Conservation (phyloP, 1,140 invertebrate species). For the Melipona quadrifasciata region DNA sequence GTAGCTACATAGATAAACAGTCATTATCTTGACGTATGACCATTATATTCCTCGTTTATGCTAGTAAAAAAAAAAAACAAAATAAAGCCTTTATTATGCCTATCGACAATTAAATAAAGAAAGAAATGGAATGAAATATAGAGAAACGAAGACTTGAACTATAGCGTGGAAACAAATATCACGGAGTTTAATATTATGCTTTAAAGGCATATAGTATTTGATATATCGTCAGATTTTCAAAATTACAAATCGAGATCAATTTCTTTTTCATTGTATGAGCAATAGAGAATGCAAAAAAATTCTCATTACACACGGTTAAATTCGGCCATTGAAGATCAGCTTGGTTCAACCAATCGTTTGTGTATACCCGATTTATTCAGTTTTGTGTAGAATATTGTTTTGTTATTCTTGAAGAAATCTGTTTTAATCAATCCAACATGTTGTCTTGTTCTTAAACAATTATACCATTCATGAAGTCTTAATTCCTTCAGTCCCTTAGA, state of each 20-base stretch:
- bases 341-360: neutral
- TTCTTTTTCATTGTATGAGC: neutral
- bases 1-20: constrained; percentile 29
- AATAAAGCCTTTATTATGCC: constrained; percentile 75
- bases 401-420: neutral
- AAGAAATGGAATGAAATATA: neutral
- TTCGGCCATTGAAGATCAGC: neutral
- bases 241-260: neutral
- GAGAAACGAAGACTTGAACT: neutral
- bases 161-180: neutral
- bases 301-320: neutral
- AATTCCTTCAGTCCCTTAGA: too few species aligned
- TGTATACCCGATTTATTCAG: neutral
- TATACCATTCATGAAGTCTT: neutral
- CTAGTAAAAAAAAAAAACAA: constrained; percentile 63
- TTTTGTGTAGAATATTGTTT: neutral
- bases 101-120: constrained; percentile 57
- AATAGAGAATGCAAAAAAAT: neutral
- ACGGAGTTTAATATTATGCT: neutral
- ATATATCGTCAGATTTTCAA: neutral
- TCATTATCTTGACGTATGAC: constrained; percentile 27
- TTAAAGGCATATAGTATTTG: neutral
- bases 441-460: neutral
- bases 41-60: constrained; percentile 63
- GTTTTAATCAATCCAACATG: neutral